These are phyloP conservation scores for Peromyscus polionotus DNA, from an alignment of 2,113 vertebrate genomes.

Conservation along the genomic window DNA sequence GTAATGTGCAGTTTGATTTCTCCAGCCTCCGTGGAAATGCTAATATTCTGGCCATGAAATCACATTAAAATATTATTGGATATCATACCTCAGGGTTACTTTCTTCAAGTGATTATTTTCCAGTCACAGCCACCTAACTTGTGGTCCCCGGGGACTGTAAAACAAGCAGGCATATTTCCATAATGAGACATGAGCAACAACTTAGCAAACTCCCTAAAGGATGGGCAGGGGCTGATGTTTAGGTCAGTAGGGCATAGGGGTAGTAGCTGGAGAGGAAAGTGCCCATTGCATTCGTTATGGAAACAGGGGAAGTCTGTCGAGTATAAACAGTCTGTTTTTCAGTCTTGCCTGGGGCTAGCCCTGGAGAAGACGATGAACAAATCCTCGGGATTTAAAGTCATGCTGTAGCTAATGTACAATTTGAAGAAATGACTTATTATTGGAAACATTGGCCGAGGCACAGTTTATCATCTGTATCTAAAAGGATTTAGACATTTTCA, in stretches of 20 bases:
- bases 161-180: neutral
- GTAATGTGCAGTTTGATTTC: neutral
- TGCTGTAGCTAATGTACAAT: conserved; percentile 22
- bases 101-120: conserved; percentile 26
- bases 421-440: conserved; percentile 22
- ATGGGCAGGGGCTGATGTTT: rapidly evolving
- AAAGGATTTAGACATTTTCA: conserved; percentile 9
- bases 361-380: conserved; percentile 30
- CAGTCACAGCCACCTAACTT: conserved; percentile 1
- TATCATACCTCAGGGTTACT: neutral
- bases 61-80: conserved; percentile 42
- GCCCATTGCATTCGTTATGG: neutral
- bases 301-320: neutral
- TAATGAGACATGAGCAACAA: neutral
- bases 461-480: neutral
- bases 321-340: neutral
- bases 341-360: conserved; percentile 4
- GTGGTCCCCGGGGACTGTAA: neutral
- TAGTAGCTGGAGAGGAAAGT: neutral
- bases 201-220: neutral
- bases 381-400: conserved; percentile 1
- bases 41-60: conserved; percentile 42
- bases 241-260: neutral
- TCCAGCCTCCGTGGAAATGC: conserved; percentile 1
- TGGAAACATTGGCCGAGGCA: conserved; percentile 31